Evolutionary conservation across 1,140 invertebrate genomes (phyloP).

Genomic region (Ectropis grisescens): DNA sequence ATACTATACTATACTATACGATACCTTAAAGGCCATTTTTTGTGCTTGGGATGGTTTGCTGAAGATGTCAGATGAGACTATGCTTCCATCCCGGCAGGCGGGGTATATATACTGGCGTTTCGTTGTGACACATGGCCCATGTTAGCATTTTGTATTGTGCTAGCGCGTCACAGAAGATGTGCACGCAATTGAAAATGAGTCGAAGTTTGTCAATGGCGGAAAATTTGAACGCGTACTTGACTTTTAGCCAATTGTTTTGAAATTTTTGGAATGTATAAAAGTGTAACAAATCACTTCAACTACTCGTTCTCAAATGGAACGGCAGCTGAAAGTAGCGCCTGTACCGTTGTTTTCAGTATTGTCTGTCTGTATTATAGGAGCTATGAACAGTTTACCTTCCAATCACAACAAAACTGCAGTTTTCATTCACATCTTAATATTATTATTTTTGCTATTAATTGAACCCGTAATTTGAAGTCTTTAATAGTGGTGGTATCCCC

Average conservation of each 20-base stretch:
- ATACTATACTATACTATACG: no score
- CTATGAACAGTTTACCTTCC: no score
- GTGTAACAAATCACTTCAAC: no score
- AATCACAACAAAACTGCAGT: no score
- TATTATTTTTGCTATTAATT: no score
- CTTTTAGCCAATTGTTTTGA: slow-evolving; percentile 54
- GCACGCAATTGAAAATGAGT: slow-evolving; percentile 59
- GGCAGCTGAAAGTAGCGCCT: no score
- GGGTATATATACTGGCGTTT: slow-evolving; percentile 49
- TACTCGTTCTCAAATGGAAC: no score
- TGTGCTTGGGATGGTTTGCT: slow-evolving; percentile 27
- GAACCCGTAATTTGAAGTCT: no score
- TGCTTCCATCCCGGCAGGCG: slow-evolving; percentile 29
- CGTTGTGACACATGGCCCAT: slow-evolving; percentile 52
- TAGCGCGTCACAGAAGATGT: slow-evolving; percentile 48
- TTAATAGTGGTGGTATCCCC: no score
- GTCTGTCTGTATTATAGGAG: no score
- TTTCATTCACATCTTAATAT: no score
- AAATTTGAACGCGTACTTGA: slow-evolving; percentile 53
- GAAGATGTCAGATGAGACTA: slow-evolving; percentile 40
- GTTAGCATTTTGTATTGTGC: slow-evolving; percentile 54
- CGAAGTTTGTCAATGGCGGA: slow-evolving; percentile 57
- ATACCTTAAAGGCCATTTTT: slow-evolving; percentile 63
- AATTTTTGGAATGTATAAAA: slow-evolving; percentile 14
- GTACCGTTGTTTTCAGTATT: no score